A percentile compares a stretch with the other conserved stretches of the same genome.
Conservation (phyloP, 2,797 vertebrate species). For the Phataginus tetradactyla region DNA sequence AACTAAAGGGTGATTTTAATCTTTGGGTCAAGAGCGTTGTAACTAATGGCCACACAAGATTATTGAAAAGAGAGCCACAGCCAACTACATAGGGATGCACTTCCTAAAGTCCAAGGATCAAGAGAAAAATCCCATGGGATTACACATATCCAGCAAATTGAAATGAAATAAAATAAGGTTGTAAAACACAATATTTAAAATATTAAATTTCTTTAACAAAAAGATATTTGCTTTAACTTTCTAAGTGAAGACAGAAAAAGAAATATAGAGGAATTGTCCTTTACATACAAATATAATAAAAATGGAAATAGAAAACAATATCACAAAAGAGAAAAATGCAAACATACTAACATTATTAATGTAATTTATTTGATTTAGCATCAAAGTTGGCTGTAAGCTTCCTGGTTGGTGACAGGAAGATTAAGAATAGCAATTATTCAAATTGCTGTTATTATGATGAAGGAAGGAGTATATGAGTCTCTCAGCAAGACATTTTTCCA, state of each 20-base stretch:
- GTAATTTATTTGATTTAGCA: conserved; percentile 16
- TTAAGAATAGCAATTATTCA: background rate
- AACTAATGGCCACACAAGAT: background rate
- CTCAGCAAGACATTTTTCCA: background rate
- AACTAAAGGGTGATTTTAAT: background rate
- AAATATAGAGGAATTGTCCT: background rate
- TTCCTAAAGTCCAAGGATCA: conserved; percentile 36
- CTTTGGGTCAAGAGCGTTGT: background rate
- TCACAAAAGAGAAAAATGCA: background rate
- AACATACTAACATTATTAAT: background rate
- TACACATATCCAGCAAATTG: background rate
- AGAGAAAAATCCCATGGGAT: background rate
- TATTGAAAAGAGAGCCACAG: background rate
- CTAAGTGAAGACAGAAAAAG: background rate
- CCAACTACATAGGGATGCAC: background rate
- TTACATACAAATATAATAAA: conserved; percentile 27
- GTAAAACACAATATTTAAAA: conserved; percentile 15
- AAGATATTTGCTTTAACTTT: conserved; percentile 5
- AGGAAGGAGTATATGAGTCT: background rate
- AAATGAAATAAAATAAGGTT: background rate
- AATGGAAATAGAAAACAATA: conserved; percentile 49
- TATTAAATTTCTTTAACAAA: background rate
- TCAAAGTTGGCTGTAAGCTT: conserved; percentile 12
- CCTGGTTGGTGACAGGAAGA: background rate
- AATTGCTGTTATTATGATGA: background rate